A percentile compares a stretch with the other conserved stretches of the same genome.
phyloP scores from a whole-genome alignment of 2,888 invertebrate species.

The Malachius bipustulatus region DNA sequence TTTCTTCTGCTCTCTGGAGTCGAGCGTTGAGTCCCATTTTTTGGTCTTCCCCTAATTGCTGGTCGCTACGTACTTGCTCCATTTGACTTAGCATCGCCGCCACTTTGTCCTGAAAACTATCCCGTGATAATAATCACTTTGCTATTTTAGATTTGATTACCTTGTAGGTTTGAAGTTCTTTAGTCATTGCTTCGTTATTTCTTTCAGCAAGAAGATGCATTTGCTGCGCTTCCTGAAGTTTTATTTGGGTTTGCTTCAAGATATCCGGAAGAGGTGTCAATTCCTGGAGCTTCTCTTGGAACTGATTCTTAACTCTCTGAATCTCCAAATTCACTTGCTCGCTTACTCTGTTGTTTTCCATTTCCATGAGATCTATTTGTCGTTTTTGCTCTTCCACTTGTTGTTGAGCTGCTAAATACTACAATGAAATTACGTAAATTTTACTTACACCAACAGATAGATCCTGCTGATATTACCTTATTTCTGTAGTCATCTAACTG shows the following conservation, averaged over 20 bases:
- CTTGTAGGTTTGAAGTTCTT: constrained; percentile 52
- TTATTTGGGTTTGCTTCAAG: constrained; percentile 53
- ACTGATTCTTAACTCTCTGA: constrained; percentile 55
- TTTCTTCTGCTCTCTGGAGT: constrained; percentile 28
- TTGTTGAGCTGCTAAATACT: constrained; percentile 55
- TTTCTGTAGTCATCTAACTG: constrained; percentile 59
- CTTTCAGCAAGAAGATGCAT: constrained; percentile 53
- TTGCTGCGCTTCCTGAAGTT: constrained; percentile 57
- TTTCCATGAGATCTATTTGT: constrained; percentile 58
- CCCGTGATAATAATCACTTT: not conserved
- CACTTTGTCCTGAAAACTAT: constrained; percentile 26
- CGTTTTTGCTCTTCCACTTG: constrained; percentile 57
- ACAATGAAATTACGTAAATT: constrained; percentile 12
- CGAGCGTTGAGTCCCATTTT: constrained; percentile 32
- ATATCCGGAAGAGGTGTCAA: constrained; percentile 57
- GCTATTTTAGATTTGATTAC: constrained; percentile 25
- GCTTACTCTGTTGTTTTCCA: constrained; percentile 57
- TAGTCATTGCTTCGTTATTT: constrained; percentile 51
- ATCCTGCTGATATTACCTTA: constrained; percentile 42
- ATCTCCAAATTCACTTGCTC: constrained; percentile 62
- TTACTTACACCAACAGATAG: not conserved
- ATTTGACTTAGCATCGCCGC: constrained; percentile 38
- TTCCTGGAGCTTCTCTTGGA: constrained; percentile 61
- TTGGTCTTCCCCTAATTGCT: constrained; percentile 39
- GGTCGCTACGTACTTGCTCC: constrained; percentile 42